These are phyloP conservation scores for Merops nubicus DNA, from an alignment of 2,113 vertebrate species.

Conservation along the genomic window DNA sequence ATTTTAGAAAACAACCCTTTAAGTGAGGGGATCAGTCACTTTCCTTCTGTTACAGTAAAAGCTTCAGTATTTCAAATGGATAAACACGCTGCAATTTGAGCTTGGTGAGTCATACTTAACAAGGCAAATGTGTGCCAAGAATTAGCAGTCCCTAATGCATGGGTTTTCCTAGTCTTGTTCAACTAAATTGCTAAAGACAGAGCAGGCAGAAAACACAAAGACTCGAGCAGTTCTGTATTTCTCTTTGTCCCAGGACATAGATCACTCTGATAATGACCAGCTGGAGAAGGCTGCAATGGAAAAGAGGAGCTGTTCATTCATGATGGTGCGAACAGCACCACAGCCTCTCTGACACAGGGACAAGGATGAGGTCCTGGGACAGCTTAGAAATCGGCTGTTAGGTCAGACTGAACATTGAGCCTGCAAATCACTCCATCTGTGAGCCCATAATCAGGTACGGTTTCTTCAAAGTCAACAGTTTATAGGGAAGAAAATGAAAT, in stretches of 20 bases:
- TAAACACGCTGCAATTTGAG: slow-evolving; percentile 44
- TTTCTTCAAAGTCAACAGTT: neutral
- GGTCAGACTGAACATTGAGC: neutral
- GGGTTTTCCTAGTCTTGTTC: neutral
- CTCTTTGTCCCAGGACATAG: neutral
- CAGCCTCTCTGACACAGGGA: neutral
- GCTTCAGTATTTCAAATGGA: slow-evolving; percentile 43
- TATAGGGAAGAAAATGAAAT: neutral
- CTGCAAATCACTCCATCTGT: neutral
- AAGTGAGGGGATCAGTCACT: slow-evolving; percentile 25
- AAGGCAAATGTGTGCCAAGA: neutral
- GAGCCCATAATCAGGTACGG: neutral
- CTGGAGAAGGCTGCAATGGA: neutral
- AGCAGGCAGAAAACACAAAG: neutral
- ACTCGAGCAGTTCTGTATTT: neutral
- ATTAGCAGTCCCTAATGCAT: neutral
- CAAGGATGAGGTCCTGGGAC: neutral
- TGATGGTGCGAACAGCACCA: neutral
- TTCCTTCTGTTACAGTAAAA: slow-evolving; percentile 40
- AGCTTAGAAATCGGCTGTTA: neutral
- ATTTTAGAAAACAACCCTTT: neutral
- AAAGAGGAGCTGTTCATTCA: neutral
- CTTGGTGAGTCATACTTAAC: slow-evolving; percentile 48
- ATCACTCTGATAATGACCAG: neutral
- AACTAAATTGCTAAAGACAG: neutral